Conservation (phyloP, 2,888 invertebrate species). For the Tenodera sinensis region DNA sequence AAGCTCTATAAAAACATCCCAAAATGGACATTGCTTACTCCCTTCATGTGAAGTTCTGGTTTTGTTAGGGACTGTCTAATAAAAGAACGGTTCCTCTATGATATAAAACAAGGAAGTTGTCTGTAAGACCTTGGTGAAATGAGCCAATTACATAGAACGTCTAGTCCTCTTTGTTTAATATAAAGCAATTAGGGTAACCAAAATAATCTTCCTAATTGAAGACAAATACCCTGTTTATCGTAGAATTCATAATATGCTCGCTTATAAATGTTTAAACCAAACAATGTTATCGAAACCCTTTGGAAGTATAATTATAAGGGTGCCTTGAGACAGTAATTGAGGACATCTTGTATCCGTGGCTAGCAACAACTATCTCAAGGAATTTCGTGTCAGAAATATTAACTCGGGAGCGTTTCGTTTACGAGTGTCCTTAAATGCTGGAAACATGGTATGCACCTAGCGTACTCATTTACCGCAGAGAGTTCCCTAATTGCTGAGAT, state of each 20-base stretch:
- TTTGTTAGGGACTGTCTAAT: too few species aligned
- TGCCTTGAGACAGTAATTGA: background rate
- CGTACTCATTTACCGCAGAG: background rate
- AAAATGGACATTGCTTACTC: too few species aligned
- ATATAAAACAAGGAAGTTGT: too few species aligned
- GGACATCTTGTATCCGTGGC: background rate
- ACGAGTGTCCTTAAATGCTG: background rate
- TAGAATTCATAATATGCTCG: background rate
- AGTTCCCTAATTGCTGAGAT: background rate
- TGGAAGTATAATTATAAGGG: background rate
- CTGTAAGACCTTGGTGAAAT: too few species aligned
- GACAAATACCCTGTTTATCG: background rate
- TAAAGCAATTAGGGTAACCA: background rate
- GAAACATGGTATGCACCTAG: background rate
- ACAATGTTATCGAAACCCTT: background rate
- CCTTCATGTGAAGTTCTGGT: too few species aligned
- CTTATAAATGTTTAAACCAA: background rate
- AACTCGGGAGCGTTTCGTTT: background rate
- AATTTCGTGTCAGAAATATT: background rate
- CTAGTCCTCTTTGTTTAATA: background rate
- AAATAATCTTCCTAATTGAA: background rate
- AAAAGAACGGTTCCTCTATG: too few species aligned
- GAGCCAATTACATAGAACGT: background rate
- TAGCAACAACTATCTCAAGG: too few species aligned
- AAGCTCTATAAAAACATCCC: too few species aligned